Evolutionary conservation across 1,140 invertebrate genomes (phyloP), one percentile per base, ranked within the genome.

Genomic region (Neotoxoptera formosana): DNA sequence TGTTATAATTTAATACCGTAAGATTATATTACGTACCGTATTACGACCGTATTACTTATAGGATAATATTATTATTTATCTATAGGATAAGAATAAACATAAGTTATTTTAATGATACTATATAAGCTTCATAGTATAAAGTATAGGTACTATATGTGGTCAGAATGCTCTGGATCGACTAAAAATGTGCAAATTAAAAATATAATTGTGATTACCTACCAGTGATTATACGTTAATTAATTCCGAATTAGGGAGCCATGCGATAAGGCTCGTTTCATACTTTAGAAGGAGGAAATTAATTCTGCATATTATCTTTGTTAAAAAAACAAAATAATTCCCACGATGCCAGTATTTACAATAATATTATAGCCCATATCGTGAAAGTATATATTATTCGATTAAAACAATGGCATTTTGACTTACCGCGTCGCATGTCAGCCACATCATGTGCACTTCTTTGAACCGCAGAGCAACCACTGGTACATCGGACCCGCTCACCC

Each of bases 361-460:
- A n/a, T 67, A n/a, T n/a, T 76, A 76, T n/a, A n/a, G n/a, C 47
- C 47, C 17, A 76, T 6, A n/a, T n/a, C 60, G 11, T n/a, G 11
- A 67, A n/a, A 67, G 1, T n/a, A n/a, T n/a, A n/a, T n/a, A n/a
- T n/a, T 76, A n/a, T n/a, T n/a, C 30, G 4, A 76, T 76, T 76
- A n/a, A 30, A 67, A 14, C n/a, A 76, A n/a, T 34, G n/a, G 14
- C n/a, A 76, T 76, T 76, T 84, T 7, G 41, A 83, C 91, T 84
- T 86, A 93, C 91, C 91, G 30, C 48, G 1, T 93, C 91, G 7
- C 67, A 93, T 7, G 91, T 93, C 23, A 93, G 11, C 91, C 91
- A 93, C 81, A 93, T 45, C 76, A 93, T 93, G 34, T 93, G 91
- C 1, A 93, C 91, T 56, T 93, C 91, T 53, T 83, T 81, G 51